phyloP scores from a whole-genome alignment of 1,140 invertebrate species.

The Pseudomyrmex concolor region DNA sequence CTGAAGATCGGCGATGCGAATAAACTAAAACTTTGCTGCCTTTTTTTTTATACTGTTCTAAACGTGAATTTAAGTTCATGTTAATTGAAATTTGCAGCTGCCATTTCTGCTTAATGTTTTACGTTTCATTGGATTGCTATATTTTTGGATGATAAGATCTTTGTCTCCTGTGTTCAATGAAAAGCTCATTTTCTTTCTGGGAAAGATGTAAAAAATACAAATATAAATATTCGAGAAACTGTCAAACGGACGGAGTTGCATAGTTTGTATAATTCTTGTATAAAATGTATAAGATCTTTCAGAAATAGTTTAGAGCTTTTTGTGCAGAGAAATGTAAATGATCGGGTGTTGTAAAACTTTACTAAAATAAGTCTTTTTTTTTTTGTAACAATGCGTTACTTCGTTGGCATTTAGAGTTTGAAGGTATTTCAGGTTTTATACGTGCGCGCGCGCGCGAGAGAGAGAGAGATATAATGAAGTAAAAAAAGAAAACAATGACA shows the following conservation, averaged over 20 bases:
- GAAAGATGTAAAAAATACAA: conserved; percentile 30
- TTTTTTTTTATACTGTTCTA: too few species aligned
- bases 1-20: background rate
- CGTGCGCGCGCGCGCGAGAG: too few species aligned
- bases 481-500: conserved; percentile 1
- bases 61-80: too few species aligned
- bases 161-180: conserved; percentile 57
- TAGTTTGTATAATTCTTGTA: conserved; percentile 46
- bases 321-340: conserved; percentile 10
- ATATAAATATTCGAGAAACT: conserved; percentile 27
- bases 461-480: background rate
- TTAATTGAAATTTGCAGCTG: background rate
- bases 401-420: conserved; percentile 43
- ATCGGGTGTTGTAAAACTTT: conserved; percentile 32
- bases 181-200: conserved; percentile 34
- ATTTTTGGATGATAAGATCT: conserved; percentile 56
- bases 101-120: background rate
- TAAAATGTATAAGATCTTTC: conserved; percentile 47
- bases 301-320: conserved; percentile 31
- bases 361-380: conserved; percentile 24
- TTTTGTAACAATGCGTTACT: conserved; percentile 11
- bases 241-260: conserved; percentile 13
- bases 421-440: conserved; percentile 9
- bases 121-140: conserved; percentile 65
- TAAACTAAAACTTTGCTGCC: background rate